Conservation (phyloP, 2,888 invertebrate genomes). For the Junonia oenone region DNA sequence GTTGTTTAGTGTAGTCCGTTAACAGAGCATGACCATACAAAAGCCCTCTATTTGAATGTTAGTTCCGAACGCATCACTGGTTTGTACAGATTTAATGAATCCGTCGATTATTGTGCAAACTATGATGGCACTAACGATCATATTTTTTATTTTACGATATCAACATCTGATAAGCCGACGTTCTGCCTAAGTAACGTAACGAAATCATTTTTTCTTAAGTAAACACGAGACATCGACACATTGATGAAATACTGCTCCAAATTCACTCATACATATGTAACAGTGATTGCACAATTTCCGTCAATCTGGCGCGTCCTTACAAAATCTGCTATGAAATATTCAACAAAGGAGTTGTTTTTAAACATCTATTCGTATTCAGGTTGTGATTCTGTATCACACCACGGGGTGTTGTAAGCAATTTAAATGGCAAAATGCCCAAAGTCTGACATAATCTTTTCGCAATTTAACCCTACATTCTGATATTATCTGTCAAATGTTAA, state of each 20-base stretch:
- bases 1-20: conserved; percentile 34
- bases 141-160: neutral
- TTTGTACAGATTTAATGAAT: conserved; percentile 12
- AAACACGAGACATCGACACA: neutral
- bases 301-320: conserved; percentile 40
- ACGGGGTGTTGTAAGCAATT: conserved; percentile 42
- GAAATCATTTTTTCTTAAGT: conserved; percentile 4
- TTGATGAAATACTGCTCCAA: conserved; percentile 25
- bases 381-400: conserved; percentile 41
- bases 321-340: conserved; percentile 54
- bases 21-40: conserved; percentile 43
- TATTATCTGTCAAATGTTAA: conserved; percentile 17
- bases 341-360: conserved; percentile 47
- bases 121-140: neutral
- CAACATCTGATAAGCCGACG: neutral
- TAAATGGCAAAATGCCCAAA: conserved; percentile 47
- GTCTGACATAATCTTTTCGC: conserved; percentile 30
- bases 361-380: conserved; percentile 58
- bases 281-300: conserved; percentile 29
- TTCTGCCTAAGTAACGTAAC: neutral
- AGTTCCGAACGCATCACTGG: conserved; percentile 16
- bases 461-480: conserved; percentile 29
- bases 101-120: conserved; percentile 7
- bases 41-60: conserved; percentile 27
- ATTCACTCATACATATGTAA: conserved; percentile 10